phyloP scores from a whole-genome alignment of 2,888 invertebrate genomes.

The Luperina testacea region DNA sequence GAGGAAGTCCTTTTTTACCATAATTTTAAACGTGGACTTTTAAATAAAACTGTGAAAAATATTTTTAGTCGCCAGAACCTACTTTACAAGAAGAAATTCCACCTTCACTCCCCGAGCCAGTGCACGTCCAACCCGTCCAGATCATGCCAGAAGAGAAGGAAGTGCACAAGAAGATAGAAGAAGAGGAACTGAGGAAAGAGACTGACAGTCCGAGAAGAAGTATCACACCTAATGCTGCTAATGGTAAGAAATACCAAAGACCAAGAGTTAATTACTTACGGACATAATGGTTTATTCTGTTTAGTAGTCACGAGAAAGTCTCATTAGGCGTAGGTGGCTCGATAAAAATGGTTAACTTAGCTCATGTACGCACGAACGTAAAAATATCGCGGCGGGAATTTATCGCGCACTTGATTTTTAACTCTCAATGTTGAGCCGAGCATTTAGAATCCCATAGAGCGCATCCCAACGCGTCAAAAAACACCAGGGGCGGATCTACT shows the following conservation, averaged over 20 bases:
- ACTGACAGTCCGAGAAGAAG: slow-evolving; percentile 87
- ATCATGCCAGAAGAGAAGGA: slow-evolving; percentile 63
- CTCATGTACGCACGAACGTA: no score
- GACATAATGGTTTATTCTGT: background rate
- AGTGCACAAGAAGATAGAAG: slow-evolving; percentile 78
- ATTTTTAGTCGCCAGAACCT: slow-evolving; percentile 78
- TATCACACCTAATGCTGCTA: slow-evolving; percentile 86
- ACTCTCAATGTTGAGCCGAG: no score
- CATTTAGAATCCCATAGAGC: no score
- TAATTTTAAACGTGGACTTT: no score
- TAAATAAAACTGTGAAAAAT: background rate
- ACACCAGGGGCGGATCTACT: no score
- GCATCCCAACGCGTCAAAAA: no score
- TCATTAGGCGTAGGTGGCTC: background rate
- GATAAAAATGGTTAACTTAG: background rate
- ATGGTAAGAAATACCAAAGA: slow-evolving; percentile 72
- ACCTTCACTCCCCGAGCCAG: slow-evolving; percentile 65
- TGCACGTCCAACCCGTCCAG: slow-evolving; percentile 57
- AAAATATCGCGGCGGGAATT: background rate
- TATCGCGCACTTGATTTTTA: no score
- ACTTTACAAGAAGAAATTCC: slow-evolving; percentile 78
- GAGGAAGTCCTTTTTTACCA: no score
- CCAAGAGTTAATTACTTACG: background rate
- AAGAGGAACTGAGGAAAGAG: slow-evolving; percentile 83
- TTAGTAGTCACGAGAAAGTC: no score